Percentiles rank a stretch among this genome's conserved stretches.
Evolutionary conservation across 2,888 invertebrate species (phyloP).

Genomic region (Hetaerina titia): DNA sequence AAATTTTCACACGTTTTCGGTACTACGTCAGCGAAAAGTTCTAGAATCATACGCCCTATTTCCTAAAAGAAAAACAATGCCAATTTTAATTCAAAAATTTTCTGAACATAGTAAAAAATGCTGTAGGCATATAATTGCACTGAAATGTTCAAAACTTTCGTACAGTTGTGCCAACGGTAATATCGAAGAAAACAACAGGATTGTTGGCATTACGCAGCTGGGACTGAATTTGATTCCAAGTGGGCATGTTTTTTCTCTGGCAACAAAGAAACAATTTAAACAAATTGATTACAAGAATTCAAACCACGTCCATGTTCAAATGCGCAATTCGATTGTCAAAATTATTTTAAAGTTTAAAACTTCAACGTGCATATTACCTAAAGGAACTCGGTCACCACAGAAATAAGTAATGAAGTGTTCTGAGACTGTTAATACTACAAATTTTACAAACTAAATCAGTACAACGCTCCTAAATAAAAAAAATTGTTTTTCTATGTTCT

Average conservation of each 20-base stretch:
- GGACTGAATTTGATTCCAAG: slow-evolving; percentile 96
- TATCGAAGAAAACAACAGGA: slow-evolving; percentile 99
- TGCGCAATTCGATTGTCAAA: neutral
- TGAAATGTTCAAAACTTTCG: slow-evolving; percentile 72
- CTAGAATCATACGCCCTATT: slow-evolving; percentile 98
- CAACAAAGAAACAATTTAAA: neutral
- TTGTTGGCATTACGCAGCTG: slow-evolving; percentile 95
- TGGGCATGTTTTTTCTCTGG: slow-evolving; percentile 85
- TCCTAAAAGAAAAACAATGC: slow-evolving; percentile 80
- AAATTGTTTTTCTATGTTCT: neutral
- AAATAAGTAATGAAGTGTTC: no score
- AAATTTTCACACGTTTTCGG: slow-evolving; percentile 99
- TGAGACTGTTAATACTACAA: no score
- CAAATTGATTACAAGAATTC: neutral
- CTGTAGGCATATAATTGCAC: neutral
- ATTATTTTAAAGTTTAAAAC: neutral
- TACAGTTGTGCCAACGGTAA: slow-evolving; percentile 96
- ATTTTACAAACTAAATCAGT: no score
- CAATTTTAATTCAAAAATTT: neutral
- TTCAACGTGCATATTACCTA: neutral
- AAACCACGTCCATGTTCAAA: neutral
- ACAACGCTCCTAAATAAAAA: no score
- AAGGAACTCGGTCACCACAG: no score
- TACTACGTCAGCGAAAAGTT: slow-evolving; percentile 97
- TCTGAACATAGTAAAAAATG: neutral